Evolutionary conservation across 2,113 vertebrate species (phyloP).

Genomic region (Leptosomus discolor): DNA sequence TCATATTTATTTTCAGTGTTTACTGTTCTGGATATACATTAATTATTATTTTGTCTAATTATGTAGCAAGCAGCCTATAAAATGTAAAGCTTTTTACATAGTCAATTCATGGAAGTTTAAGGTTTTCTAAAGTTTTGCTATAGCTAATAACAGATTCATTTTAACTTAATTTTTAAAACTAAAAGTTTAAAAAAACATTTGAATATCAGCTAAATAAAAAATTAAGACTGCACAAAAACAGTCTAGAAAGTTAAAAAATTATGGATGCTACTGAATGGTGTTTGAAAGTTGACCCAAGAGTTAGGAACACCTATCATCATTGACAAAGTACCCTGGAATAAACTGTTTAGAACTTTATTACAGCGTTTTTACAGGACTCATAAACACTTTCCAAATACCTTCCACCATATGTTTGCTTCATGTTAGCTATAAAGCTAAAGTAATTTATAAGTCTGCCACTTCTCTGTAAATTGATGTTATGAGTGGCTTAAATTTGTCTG

Average conservation of each 20-base stretch:
- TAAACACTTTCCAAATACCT: not conserved
- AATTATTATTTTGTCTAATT: not conserved
- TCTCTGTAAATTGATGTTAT: not conserved
- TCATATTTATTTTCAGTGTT: not conserved
- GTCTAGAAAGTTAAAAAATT: not conserved
- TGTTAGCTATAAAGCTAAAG: constrained; percentile 23
- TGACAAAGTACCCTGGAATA: not conserved
- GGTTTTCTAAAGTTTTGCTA: not conserved
- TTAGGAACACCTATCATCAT: not conserved
- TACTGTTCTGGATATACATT: not conserved
- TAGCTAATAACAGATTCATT: not conserved
- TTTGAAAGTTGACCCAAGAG: not conserved
- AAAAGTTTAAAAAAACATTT: not conserved
- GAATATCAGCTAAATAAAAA: not conserved
- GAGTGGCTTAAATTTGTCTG: constrained; percentile 18
- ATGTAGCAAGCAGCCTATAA: not conserved
- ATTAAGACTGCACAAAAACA: not conserved
- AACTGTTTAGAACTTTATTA: not conserved
- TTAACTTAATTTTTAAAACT: not conserved
- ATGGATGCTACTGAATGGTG: not conserved
- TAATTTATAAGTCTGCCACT: constrained; percentile 27
- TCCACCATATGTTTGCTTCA: not conserved
- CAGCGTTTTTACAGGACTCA: not conserved
- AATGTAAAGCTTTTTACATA: not conserved
- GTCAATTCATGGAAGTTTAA: not conserved